Base-by-base conservation (phyloP, 2,797 vertebrate genomes). In the Sardinella longiceps region DNA sequence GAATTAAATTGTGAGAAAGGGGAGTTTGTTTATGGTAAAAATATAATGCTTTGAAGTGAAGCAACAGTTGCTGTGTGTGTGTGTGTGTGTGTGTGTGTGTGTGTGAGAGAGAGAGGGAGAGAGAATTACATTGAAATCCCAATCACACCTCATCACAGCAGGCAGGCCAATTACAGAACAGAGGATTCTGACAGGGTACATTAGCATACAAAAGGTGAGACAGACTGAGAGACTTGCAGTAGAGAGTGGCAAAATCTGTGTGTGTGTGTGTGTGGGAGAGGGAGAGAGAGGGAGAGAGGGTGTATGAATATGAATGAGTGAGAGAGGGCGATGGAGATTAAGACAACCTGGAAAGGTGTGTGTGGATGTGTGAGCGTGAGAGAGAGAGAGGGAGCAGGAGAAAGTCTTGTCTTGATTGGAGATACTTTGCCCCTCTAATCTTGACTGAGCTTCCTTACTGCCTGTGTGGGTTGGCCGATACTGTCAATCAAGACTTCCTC, bases 31-130 rank as follows among this genome's bases (percentile, higher is more conserved):
- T 14, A 74, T 4, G 30, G 33, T 18, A 48, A 48, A 45, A 45
- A 45, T 3, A 45, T 45, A 45, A 45, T 43, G 43, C 43, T 43
- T 43, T 43, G 43, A n/a, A 58, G 60, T 2, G 30, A 11, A 10
- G 10, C 5, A 66, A 25, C 12, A 66, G 60, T 12, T 12, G 12
- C 9, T 66, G 60, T 53, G 51, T 77, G 5, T 86, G 30, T 86
- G 85, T 81, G 51, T 53, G 51, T 53, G 5, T 53, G 51, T 53
- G 51, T 53, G 51, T 53, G 51, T 53, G 51, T 53, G 51, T 53
- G 51, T 53, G 51, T 53, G 25, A 11, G 58, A 25, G 11, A 25
- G 58, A 25, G 23, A 2, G 89, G n/a, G n/a, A n/a, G n/a, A n/a
- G n/a, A n/a, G 58, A 28, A n/a, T n/a, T 0, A n/a, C 58, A 63